These are phyloP conservation scores for Gymnorhina tibicen DNA, from an alignment of 2,113 vertebrate genomes.

Conservation along the genomic window DNA sequence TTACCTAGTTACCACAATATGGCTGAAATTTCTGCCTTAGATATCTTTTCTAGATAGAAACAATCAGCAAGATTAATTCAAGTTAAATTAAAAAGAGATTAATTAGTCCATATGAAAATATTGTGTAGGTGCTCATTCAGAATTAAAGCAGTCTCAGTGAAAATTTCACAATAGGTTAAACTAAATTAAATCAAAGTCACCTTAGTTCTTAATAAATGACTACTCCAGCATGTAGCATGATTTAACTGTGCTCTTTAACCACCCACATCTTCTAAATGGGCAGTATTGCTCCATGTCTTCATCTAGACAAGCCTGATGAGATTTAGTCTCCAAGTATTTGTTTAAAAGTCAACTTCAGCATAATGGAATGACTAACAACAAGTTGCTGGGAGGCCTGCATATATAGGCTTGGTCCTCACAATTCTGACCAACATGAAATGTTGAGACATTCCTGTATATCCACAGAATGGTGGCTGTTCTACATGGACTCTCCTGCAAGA, in stretches of 20 bases:
- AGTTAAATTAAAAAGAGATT: neutral
- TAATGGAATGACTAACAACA: neutral
- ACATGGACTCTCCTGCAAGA: neutral
- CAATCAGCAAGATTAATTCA: neutral
- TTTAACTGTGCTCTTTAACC: neutral
- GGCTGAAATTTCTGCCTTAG: neutral
- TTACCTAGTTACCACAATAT: neutral
- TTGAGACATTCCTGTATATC: neutral
- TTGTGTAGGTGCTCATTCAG: neutral
- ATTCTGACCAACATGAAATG: neutral
- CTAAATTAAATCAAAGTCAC: neutral
- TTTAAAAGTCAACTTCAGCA: neutral
- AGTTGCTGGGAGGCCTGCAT: neutral
- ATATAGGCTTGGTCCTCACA: neutral
- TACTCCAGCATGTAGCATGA: neutral
- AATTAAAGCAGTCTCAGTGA: neutral
- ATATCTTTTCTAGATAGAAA: neutral
- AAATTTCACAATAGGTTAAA: neutral
- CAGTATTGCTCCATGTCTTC: neutral
- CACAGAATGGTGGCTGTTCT: neutral
- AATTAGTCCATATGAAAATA: neutral
- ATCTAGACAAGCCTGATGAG: neutral
- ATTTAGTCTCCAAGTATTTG: neutral
- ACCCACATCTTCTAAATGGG: neutral
- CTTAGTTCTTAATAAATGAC: neutral